These are phyloP conservation scores for Drosophila merina DNA, from an alignment of 2,888 invertebrate species.

Conservation along the genomic window DNA sequence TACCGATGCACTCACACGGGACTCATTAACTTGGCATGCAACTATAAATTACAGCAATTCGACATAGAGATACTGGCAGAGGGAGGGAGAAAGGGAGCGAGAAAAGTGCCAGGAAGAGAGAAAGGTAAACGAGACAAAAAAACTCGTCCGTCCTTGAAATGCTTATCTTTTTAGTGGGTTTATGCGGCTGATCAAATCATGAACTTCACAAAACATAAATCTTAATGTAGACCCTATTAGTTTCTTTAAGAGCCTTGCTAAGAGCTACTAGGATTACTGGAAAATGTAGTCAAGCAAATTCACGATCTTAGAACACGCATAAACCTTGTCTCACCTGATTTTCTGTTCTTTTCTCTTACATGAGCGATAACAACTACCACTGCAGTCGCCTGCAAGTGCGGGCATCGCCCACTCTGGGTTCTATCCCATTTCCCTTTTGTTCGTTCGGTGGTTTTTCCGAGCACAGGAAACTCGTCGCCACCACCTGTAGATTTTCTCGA, in stretches of 20 bases:
- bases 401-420: slow-evolving; percentile 44
- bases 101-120: slow-evolving; percentile 6
- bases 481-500: slow-evolving; percentile 72
- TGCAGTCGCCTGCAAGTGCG: slow-evolving; percentile 33
- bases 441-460: slow-evolving; percentile 23
- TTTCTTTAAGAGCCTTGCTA: no score
- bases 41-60: slow-evolving; percentile 76
- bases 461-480: slow-evolving; percentile 64
- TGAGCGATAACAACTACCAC: slow-evolving; percentile 9
- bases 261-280: no score
- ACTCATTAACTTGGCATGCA: slow-evolving; percentile 76
- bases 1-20: slow-evolving; percentile 26
- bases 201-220: background rate
- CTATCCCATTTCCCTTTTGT: slow-evolving; percentile 2
- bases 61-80: slow-evolving; percentile 48
- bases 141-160: slow-evolving; percentile 28
- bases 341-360: background rate
- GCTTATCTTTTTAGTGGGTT: slow-evolving; percentile 6
- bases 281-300: background rate
- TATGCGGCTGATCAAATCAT: background rate
- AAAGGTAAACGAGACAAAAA: slow-evolving; percentile 25
- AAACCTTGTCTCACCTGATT: slow-evolving; percentile 34
- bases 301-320: slow-evolving; percentile 7
- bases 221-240: background rate
- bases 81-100: slow-evolving; percentile 12